phyloP scores from a whole-genome alignment of 2,888 invertebrate genomes.

The Machimus atricapillus region DNA sequence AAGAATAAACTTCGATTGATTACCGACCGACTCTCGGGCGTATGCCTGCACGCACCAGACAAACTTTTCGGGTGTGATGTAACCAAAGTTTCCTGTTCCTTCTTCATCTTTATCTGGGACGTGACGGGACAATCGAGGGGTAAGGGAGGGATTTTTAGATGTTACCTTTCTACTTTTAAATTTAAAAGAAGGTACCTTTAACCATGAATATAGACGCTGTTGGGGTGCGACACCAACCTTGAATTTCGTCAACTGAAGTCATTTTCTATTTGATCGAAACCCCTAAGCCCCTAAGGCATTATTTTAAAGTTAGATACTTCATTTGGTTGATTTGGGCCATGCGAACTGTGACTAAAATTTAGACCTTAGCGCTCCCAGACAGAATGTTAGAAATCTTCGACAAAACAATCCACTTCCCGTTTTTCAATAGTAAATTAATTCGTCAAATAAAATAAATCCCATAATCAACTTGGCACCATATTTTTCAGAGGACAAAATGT shows the following conservation, averaged over 20 bases:
- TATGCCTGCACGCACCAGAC: not conserved
- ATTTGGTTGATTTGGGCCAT: too few relatives aligned
- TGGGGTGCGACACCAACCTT: too few relatives aligned
- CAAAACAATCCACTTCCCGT: not conserved
- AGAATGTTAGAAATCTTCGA: too few relatives aligned
- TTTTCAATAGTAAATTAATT: not conserved
- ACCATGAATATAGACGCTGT: not conserved
- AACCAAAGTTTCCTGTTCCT: not conserved
- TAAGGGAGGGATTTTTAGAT: not conserved
- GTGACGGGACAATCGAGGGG: not conserved
- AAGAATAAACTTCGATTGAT: constrained; percentile 35
- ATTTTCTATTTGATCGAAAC: too few relatives aligned
- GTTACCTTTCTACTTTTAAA: not conserved
- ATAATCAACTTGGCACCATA: too few relatives aligned
- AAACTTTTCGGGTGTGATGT: not conserved
- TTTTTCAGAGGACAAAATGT: too few relatives aligned
- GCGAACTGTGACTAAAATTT: too few relatives aligned
- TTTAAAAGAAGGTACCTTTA: not conserved
- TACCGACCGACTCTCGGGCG: not conserved
- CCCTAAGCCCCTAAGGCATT: too few relatives aligned
- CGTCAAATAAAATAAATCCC: not conserved
- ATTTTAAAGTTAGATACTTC: too few relatives aligned
- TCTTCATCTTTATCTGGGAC: not conserved
- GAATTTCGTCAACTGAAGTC: too few relatives aligned
- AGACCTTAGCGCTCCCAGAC: too few relatives aligned